Evolutionary conservation across 1,140 invertebrate genomes (phyloP).

Genomic region (Camponotus floridanus): DNA sequence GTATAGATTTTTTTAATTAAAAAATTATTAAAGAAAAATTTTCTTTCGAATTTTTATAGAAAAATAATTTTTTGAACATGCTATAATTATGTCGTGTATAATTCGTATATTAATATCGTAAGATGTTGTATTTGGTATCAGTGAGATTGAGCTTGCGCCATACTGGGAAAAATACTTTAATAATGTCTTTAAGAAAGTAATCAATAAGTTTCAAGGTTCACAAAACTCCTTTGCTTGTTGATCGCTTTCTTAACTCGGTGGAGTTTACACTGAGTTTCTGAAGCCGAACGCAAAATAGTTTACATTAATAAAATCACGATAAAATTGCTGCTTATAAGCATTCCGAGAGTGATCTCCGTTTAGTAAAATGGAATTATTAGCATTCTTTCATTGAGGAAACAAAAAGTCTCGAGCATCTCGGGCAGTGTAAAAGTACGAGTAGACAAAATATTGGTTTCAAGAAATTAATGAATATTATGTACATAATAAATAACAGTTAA

Average conservation of each 20-base stretch:
- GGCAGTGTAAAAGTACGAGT: neutral
- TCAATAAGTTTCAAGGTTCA: constrained; percentile 60
- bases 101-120: constrained; percentile 24
- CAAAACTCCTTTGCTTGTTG: constrained; percentile 52
- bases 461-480: constrained; percentile 16
- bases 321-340: constrained; percentile 37
- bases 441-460: neutral
- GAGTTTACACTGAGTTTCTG: constrained; percentile 39
- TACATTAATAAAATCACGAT: constrained; percentile 54
- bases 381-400: constrained; percentile 13
- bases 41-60: neutral
- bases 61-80: neutral
- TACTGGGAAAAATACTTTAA: constrained; percentile 18
- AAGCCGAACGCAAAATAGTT: constrained; percentile 39
- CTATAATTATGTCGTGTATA: neutral
- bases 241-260: constrained; percentile 48
- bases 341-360: constrained; percentile 31
- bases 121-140: neutral
- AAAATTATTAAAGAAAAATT: neutral
- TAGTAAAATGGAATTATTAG: constrained; percentile 27
- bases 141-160: constrained; percentile 1
- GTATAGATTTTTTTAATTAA: neutral
- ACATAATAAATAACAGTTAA: neutral
- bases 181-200: constrained; percentile 59
- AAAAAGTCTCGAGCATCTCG: neutral